Conservation (phyloP, 2,113 vertebrate genomes). For the Zosterops borbonicus region DNA sequence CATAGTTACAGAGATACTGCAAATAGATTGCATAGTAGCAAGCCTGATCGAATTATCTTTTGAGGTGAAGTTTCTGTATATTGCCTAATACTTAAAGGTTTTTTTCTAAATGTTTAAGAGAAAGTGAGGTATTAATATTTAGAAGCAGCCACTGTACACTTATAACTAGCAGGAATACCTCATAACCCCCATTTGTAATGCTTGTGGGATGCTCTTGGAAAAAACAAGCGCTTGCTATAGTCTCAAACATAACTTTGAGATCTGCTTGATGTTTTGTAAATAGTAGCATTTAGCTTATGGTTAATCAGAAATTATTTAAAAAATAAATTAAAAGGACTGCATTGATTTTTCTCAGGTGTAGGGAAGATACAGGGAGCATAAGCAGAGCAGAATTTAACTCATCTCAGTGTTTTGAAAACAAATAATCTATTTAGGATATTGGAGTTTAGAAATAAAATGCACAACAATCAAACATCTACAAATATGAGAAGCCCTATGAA, state of each 20-base stretch:
- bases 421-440: background rate
- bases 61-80: background rate
- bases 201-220: background rate
- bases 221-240: conserved; percentile 16
- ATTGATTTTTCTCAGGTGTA: background rate
- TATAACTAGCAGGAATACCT: background rate
- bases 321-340: background rate
- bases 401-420: background rate
- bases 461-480: background rate
- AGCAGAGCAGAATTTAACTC: background rate
- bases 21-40: background rate
- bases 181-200: background rate
- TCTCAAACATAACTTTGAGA: background rate
- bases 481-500: background rate
- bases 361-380: background rate
- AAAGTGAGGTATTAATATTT: background rate
- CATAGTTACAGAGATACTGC: background rate
- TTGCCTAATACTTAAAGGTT: background rate
- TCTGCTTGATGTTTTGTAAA: background rate
- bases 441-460: background rate
- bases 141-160: background rate
- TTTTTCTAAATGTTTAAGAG: background rate
- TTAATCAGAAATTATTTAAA: background rate
- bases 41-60: background rate
- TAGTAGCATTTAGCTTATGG: background rate